Conservation (phyloP, 1,140 invertebrate species). For the Hormaphis cornu region DNA sequence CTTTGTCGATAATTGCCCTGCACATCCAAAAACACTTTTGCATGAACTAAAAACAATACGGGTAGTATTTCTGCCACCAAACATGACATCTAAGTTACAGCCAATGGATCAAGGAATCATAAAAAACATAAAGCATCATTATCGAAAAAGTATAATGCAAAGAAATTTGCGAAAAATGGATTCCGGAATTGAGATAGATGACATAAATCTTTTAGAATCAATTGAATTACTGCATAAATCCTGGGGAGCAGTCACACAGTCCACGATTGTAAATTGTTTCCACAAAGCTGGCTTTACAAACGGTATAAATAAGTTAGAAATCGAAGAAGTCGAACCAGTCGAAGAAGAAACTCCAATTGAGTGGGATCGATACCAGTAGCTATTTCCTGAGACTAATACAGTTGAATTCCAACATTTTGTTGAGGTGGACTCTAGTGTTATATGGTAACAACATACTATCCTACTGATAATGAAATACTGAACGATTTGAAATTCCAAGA, state of each 20-base stretch:
- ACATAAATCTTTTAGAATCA: too few species aligned
- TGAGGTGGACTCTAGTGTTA: neutral
- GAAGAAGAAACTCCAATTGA: neutral
- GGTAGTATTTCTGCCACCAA: slow-evolving; percentile 44
- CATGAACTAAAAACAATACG: slow-evolving; percentile 41
- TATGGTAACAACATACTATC: neutral
- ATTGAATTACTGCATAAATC: neutral
- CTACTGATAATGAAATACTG: neutral
- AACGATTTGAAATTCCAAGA: neutral
- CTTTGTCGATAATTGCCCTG: slow-evolving; percentile 45
- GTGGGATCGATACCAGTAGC: neutral
- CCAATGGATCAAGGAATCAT: slow-evolving; percentile 47
- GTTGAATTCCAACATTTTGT: neutral
- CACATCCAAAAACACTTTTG: slow-evolving; percentile 40
- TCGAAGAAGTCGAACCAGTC: neutral
- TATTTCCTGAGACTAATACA: neutral
- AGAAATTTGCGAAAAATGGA: neutral
- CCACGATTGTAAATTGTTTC: neutral
- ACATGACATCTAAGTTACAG: slow-evolving; percentile 46
- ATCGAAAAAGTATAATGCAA: slow-evolving; percentile 19
- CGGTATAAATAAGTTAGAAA: too few species aligned
- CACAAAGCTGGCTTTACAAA: too few species aligned
- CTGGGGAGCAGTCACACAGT: neutral
- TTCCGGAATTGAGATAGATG: neutral
- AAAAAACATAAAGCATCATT: slow-evolving; percentile 40